Base-by-base conservation (phyloP, 1,140 invertebrate species). In the Trichomalopsis sarcophagae region DNA sequence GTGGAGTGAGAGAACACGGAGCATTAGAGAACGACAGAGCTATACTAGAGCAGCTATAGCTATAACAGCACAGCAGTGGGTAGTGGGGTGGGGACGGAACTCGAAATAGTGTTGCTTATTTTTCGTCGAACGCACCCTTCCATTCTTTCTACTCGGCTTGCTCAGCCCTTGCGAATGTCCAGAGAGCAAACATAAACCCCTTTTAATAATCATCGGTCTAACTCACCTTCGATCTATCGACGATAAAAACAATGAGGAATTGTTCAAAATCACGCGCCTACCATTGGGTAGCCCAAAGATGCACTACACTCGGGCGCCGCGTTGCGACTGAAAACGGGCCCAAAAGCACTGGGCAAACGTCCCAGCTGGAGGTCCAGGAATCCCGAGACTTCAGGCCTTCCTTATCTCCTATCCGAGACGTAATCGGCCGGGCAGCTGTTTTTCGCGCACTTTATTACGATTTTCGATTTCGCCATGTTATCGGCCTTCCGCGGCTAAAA, bases 191-290 rank as follows among this genome's bases (percentile, higher is more conserved):
- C 50, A 55, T 55, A 50, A 50, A 17, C 3, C 55, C 17, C 7
- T n/a, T 62, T 62, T 7, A n/a, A 62, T 50, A 78, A 78, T 86
- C 27, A n/a, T 13, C 36, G 14, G 36, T n/a, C 44, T 7, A 50
- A 79, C 84, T 71, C 23, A 55, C 71, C 44, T 44, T 5, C 0
- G 10, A 55, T 80, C 40, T n/a, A 81, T 71, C 44, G 23, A 30
- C 40, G 23, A 23, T 23, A n/a, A 7, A 27, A n/a, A 68, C 14
- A 55, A 84, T 92, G 91, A 10, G 47, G 47, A 93, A 93, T 94
- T 94, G 94, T 95, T 95, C 94, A 95, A 95, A 95, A 95, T 95
- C 94, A 95, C 95, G 95, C 95, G 95, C 95, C 95, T 94, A 95
- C 94, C 94, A 95, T 95, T 95, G 40, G 93, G 94, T 93, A 92